Evolutionary conservation across 2,888 invertebrate species (phyloP), one percentile per base, ranked within the genome.

Genomic region (Pristionchus arcanus): DNA sequence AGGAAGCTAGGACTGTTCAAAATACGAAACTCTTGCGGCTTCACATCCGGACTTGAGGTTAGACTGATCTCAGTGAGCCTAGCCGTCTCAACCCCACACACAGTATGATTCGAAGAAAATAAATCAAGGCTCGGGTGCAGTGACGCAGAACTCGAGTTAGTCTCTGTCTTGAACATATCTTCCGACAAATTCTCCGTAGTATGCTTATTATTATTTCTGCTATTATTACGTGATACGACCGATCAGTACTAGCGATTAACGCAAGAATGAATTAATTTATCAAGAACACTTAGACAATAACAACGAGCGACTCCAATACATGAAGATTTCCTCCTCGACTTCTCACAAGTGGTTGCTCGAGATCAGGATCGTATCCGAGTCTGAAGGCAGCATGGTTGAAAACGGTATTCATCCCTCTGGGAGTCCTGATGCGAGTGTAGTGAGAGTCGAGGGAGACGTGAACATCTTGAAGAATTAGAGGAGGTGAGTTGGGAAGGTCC

Each of bases 391-490:
- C 71, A 34, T 71, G 71, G 13, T 71, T 34, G 31, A 71, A 34
- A 15, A 71, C 71, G 28, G 71, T 71, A 13, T 28, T 71, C 4
- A 28, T 2, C 19, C 71, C 71, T 15, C 71, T n/a, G 11, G 31
- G 71, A 31, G 71, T 71, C 9, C 71, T 9, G 28, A 71, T 71
- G 9, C 28, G 19, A 9, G 71, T 71, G 13, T 71, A 34, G 34
- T 71, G 71, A 34, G 71, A 31, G 71, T 71, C 71, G 31, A 71
- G 71, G 4, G 71, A 71, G 71, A 71, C 71, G 71, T 71, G 71
- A 15, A 71, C 71, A 34, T 71, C 71, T 28, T 71, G 71, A 5
- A 71, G 71, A 19, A 16, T 3, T 16, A 59, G 13, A 13, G 59
- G 59, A 11, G 59, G 59, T 4, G 59, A 4, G 13, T 19, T 3